Conservation (phyloP, 1,140 invertebrate species). For the Lasaia peninsularis region DNA sequence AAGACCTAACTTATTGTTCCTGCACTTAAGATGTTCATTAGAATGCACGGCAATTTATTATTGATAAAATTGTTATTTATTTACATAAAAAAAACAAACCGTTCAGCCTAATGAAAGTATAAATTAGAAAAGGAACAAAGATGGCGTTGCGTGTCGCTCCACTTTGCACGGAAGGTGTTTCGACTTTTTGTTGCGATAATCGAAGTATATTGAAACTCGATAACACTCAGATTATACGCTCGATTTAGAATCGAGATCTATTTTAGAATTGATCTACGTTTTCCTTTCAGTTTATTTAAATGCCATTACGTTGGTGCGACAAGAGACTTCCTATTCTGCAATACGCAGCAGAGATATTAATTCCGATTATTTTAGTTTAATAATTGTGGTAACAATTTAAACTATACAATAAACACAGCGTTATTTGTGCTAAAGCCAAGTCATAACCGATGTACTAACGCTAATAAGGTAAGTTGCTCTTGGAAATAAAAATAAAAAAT, state of each 20-base stretch:
- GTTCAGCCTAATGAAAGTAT: conserved; percentile 21
- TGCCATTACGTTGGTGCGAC: neutral
- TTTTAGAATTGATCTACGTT: conserved; percentile 13
- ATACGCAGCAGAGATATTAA: neutral
- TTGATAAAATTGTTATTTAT: neutral
- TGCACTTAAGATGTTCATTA: no score
- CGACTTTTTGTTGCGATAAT: conserved; percentile 11
- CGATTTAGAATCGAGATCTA: conserved; percentile 17
- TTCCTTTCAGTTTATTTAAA: conserved; percentile 11
- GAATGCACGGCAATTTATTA: neutral
- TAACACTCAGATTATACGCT: conserved; percentile 15
- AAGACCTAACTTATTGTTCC: no score
- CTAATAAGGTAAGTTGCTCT: no score
- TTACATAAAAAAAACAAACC: conserved; percentile 3
- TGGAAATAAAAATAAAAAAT: no score
- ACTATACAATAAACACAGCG: no score
- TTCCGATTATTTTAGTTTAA: no score
- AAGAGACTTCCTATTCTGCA: conserved; percentile 6
- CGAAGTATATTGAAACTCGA: conserved; percentile 17
- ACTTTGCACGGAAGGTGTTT: conserved; percentile 22
- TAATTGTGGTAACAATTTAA: no score
- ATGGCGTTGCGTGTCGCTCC: conserved; percentile 18
- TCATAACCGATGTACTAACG: no score
- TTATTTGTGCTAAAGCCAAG: no score
- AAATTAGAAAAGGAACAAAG: conserved; percentile 20